phyloP scores from a whole-genome alignment of 2,888 invertebrate species.

The Diadegma fenestrale region DNA sequence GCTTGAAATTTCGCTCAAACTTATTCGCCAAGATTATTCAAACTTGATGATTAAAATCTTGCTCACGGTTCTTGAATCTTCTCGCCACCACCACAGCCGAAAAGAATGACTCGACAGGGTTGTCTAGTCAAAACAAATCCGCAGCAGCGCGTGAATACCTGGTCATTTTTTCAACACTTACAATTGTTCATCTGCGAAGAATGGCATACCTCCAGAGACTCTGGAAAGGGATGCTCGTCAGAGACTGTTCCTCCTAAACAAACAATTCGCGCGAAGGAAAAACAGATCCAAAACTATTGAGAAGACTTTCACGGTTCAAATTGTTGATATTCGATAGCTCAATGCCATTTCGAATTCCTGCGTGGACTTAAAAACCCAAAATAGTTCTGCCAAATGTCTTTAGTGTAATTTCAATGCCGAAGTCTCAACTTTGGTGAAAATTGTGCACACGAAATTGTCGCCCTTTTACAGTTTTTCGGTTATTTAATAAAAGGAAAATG shows the following conservation, averaged over 20 bases:
- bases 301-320: neutral
- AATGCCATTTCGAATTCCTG: slow-evolving; percentile 4
- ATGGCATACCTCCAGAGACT: neutral
- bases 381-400: neutral
- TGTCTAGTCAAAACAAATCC: slow-evolving; percentile 59
- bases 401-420: neutral
- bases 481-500: too few relatives aligned
- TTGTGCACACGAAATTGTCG: too few relatives aligned
- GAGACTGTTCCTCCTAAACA: neutral
- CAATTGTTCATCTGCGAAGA: neutral
- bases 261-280: slow-evolving; percentile 21
- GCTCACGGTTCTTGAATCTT: slow-evolving; percentile 46
- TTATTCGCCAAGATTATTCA: neutral
- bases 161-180: slow-evolving; percentile 55
- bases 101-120: slow-evolving; percentile 50
- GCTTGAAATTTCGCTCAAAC: neutral
- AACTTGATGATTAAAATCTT: neutral
- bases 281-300: neutral
- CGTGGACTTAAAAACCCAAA: neutral
- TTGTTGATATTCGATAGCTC: neutral
- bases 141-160: slow-evolving; percentile 10
- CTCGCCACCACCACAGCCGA: neutral
- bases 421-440: neutral
- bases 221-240: neutral
- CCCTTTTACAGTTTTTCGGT: too few relatives aligned